These are phyloP conservation scores for Alethe diademata DNA, from an alignment of 2,113 vertebrate genomes.

Conservation along the genomic window DNA sequence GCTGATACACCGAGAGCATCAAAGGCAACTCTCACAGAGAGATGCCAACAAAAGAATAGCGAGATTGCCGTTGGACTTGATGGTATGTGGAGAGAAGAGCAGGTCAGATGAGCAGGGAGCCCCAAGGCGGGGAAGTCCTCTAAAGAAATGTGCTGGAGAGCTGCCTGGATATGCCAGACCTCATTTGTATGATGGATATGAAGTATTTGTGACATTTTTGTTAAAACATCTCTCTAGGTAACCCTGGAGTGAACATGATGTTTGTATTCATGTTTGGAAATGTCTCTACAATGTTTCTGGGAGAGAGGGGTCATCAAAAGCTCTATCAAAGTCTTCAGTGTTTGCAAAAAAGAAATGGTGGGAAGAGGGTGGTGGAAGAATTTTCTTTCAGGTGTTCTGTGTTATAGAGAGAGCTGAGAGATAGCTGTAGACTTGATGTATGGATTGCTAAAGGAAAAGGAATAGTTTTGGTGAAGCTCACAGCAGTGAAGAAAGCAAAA, in stretches of 20 bases:
- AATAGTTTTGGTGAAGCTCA: background rate
- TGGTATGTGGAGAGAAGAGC: background rate
- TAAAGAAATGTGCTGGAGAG: background rate
- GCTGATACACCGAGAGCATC: background rate
- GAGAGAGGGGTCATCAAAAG: background rate
- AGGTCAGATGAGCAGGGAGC: background rate
- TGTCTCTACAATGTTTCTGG: background rate
- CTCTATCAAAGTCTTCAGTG: background rate
- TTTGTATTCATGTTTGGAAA: background rate
- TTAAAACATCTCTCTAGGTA: slow-evolving; percentile 19
- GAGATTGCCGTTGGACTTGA: background rate
- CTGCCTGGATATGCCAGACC: slow-evolving; percentile 5
- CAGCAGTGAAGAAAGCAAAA: background rate
- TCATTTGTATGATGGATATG: slow-evolving; percentile 9
- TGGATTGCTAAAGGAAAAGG: background rate
- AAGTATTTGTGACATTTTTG: slow-evolving; percentile 22
- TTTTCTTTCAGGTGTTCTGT: background rate
- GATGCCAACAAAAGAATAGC: background rate
- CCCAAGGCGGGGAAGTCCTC: background rate
- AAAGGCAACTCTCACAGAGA: background rate
- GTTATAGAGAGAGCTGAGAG: background rate
- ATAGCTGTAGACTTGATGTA: background rate
- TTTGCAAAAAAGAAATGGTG: background rate
- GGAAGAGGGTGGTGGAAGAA: background rate
- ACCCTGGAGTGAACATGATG: background rate